Evolutionary conservation across 2,888 invertebrate genomes (phyloP).

Genomic region (Melitaea athalia): DNA sequence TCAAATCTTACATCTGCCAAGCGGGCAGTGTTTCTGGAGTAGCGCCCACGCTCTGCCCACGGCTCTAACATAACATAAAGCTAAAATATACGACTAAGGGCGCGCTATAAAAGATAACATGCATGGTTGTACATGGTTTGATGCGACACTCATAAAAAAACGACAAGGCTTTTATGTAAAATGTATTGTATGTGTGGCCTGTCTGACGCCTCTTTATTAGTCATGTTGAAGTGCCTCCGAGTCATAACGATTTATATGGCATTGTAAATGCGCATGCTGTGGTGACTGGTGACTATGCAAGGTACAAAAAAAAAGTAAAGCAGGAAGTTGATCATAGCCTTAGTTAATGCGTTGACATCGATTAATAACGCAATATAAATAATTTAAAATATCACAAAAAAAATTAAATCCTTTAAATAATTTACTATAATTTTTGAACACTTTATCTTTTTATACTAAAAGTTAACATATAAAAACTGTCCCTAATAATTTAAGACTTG

Average conservation of each 20-base stretch:
- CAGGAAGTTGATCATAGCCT: constrained; percentile 16
- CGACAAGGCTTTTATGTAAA: constrained; percentile 65
- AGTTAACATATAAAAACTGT: neutral
- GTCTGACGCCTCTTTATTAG: constrained; percentile 42
- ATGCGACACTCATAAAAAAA: constrained; percentile 66
- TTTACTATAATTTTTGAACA: neutral
- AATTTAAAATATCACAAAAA: neutral
- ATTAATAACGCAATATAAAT: neutral
- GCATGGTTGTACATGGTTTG: constrained; percentile 66
- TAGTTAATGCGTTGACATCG: constrained; percentile 6
- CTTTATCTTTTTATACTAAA: neutral
- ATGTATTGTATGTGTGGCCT: constrained; percentile 62
- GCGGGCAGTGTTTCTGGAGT: constrained; percentile 66
- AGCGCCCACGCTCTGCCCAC: constrained; percentile 68
- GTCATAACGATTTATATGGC: constrained; percentile 40
- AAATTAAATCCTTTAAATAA: too few relatives aligned
- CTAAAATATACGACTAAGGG: constrained; percentile 67
- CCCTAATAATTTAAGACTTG: constrained; percentile 11
- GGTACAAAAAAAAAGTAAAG: constrained; percentile 16
- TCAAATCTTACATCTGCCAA: constrained; percentile 72
- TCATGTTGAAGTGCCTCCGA: constrained; percentile 34
- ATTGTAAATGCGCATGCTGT: constrained; percentile 34
- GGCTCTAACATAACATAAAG: constrained; percentile 55
- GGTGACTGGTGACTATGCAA: constrained; percentile 1
- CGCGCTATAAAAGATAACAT: constrained; percentile 68